A percentile compares a stretch with the other conserved stretches of the same genome.
Evolutionary conservation across 2,113 vertebrate species (phyloP).

Genomic region (Aix galericulata): DNA sequence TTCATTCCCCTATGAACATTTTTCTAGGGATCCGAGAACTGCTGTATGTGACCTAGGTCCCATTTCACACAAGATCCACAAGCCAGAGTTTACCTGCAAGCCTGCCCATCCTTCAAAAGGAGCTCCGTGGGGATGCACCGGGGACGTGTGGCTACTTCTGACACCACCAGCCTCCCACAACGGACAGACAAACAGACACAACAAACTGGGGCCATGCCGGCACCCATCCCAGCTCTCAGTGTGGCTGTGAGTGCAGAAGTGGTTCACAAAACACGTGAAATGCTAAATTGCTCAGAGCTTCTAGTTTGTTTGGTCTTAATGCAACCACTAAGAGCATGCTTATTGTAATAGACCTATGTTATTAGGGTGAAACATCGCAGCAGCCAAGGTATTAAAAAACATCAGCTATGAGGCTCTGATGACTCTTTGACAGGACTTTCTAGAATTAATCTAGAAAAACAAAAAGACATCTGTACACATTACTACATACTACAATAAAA

Average conservation of each 20-base stretch:
- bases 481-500: neutral
- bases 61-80: neutral
- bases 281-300: neutral
- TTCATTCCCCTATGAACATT: neutral
- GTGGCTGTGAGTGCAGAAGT: rapidly evolving
- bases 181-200: neutral
- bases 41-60: neutral
- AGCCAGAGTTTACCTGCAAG: neutral
- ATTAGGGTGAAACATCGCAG: neutral
- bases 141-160: neutral
- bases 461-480: slow-evolving; percentile 20
- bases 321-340: neutral
- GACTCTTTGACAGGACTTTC: slow-evolving; percentile 12
- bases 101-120: neutral
- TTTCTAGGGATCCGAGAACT: neutral
- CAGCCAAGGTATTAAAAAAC: neutral
- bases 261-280: neutral
- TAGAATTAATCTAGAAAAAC: slow-evolving; percentile 30
- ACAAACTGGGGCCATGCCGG: neutral
- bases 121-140: neutral
- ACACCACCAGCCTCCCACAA: neutral
- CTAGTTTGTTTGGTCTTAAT: neutral
- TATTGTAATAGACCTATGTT: neutral
- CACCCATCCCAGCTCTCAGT: neutral
- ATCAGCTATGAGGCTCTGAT: neutral